phyloP scores from a whole-genome alignment of 2,113 vertebrate genomes.

The Scomber japonicus region DNA sequence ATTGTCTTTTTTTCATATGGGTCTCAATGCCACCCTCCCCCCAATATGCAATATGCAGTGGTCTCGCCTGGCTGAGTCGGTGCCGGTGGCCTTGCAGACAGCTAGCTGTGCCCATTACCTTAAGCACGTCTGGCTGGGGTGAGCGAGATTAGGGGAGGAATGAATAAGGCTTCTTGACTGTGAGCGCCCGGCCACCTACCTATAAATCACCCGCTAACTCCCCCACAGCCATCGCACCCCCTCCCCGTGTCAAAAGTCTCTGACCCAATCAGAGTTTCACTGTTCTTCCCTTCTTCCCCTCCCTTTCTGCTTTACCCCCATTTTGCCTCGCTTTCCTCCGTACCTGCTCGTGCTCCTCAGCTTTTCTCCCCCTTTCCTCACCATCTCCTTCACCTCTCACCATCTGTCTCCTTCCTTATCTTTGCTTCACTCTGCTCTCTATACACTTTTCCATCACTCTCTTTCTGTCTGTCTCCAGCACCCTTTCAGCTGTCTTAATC shows the following conservation, averaged over 20 bases:
- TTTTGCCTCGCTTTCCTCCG: neutral
- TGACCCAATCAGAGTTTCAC: conserved; percentile 48
- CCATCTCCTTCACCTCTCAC: neutral
- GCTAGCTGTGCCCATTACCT: conserved; percentile 68
- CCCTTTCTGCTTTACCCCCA: neutral
- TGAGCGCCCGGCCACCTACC: conserved; percentile 57
- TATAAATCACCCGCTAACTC: conserved; percentile 79
- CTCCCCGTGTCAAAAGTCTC: conserved; percentile 45
- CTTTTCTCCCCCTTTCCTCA: neutral
- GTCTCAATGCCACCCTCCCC: neutral
- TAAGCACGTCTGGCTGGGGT: conserved; percentile 66
- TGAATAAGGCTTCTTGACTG: conserved; percentile 73
- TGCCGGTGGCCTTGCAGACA: conserved; percentile 63
- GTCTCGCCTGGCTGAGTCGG: conserved; percentile 54
- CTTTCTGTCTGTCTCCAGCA: conserved; percentile 42
- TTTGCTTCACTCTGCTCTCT: conserved; percentile 39
- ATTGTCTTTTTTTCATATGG: neutral
- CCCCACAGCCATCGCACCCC: conserved; percentile 23
- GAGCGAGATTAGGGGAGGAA: conserved; percentile 69
- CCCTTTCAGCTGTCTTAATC: conserved; percentile 57
- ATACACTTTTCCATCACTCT: conserved; percentile 58
- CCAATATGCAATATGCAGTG: conserved; percentile 3
- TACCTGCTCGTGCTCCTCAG: conserved; percentile 1
- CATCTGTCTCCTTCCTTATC: conserved; percentile 45
- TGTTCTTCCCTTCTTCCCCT: conserved; percentile 3